Base-by-base conservation (phyloP, 2,113 vertebrate species). In the Pogonocichla stellata region DNA sequence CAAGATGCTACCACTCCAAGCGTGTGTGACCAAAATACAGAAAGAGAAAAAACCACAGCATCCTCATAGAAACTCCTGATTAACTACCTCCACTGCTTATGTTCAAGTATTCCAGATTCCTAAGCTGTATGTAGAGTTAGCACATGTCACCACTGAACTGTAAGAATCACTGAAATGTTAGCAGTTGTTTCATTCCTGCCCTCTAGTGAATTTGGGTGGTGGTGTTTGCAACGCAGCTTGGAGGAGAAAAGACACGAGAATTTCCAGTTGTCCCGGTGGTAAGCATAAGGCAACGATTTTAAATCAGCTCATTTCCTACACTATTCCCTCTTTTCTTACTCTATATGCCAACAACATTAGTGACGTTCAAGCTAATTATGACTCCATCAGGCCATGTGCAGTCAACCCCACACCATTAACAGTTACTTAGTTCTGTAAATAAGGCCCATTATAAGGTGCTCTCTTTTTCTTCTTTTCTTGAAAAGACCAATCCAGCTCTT, bases 21-120 rank as follows among this genome's bases (percentile, higher is more conserved):
- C 12, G 26, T 0, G 8, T 22, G 38, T 36, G 26, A 95, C 43
- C 14, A 71, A 66, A 84, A 66, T 15, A 83, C 12, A 65, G 24
- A 48, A 71, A 62, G 17, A 47, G 31, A 22, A 19, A 87, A 67
- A 45, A 0, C 0, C 0, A 2, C 47, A 64, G 38, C 4, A 1
- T 14, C 29, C 72, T 91, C 34, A 34, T 0, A 58, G 42, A 70
- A 12, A 50, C 12, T 80, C 20, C 42, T 38, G 18, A 47, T 58
- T 36, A 73, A 42, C 29, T 34, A 74, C 47, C n/a, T 74, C 16
- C 6, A 2, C 72, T 54, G 50, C 45, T 62, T 29, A 12, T 29
- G 43, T 19, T 51, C 69, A 58, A 73, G 54, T 4, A 64, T 14
- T 12, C 53, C 15, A 53, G 62, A 53, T 36, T 60, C 47, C 53